phyloP scores from a whole-genome alignment of 2,888 invertebrate species.

The Ernsta delagoae region DNA sequence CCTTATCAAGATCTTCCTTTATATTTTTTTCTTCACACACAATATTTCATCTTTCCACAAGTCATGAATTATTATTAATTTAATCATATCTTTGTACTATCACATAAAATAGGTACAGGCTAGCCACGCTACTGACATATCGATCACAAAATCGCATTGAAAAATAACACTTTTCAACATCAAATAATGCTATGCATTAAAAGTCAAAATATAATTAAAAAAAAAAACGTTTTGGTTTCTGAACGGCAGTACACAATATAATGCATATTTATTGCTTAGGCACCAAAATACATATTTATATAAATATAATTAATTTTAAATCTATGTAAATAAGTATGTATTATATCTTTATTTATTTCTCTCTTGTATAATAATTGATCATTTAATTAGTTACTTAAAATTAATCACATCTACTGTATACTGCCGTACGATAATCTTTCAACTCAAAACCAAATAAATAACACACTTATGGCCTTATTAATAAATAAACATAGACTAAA shows the following conservation, averaged over 20 bases:
- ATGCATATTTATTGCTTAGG: constrained; percentile 19
- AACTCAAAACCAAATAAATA: neutral
- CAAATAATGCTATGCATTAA: constrained; percentile 24
- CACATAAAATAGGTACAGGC: constrained; percentile 19
- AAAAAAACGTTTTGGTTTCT: neutral
- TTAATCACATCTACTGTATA: constrained; percentile 13
- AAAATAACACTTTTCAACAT: constrained; percentile 6
- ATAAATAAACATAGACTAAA: too few species aligned
- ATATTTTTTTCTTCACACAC: too few species aligned
- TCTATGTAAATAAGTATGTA: constrained; percentile 11
- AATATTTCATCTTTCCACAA: too few species aligned
- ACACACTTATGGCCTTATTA: too few species aligned
- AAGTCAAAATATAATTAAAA: constrained; percentile 14
- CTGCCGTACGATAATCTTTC: constrained; percentile 7
- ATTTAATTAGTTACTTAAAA: neutral
- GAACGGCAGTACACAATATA: constrained; percentile 15
- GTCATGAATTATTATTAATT: too few species aligned
- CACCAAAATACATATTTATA: constrained; percentile 24
- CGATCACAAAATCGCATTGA: constrained; percentile 22
- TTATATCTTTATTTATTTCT: constrained; percentile 25
- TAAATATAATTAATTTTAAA: constrained; percentile 15
- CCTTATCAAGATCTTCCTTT: too few species aligned
- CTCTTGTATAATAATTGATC: constrained; percentile 4
- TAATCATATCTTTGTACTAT: constrained; percentile 9
- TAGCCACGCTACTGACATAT: constrained; percentile 24